A percentile compares a stretch with the other conserved stretches of the same genome.
Conservation (phyloP, 2,113 vertebrate species). For the Nothocercus nigrocapillus region DNA sequence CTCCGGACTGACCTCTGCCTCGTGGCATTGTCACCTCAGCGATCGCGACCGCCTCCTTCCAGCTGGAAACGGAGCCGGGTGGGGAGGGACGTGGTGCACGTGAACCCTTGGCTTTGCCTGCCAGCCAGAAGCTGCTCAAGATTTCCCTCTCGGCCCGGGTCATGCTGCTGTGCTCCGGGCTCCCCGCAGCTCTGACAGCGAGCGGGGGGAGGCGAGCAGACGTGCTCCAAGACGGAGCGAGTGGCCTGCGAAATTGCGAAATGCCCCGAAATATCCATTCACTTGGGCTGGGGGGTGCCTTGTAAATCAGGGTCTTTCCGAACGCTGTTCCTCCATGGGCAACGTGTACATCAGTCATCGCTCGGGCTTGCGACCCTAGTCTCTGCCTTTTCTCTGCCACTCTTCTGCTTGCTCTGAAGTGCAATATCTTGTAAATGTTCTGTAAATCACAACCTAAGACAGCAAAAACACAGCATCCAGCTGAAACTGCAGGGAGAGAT, state of each 20-base stretch:
- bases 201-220: background rate
- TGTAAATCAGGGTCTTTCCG: background rate
- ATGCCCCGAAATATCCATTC: background rate
- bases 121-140: background rate
- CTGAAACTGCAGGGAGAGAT: background rate
- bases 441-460: slow-evolving; percentile 31
- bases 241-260: background rate
- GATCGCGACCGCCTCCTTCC: background rate
- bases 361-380: background rate
- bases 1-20: background rate
- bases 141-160: background rate
- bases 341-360: accelerated
- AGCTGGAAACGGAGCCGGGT: accelerated
- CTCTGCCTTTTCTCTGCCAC: background rate
- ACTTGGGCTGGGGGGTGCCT: background rate
- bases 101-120: background rate
- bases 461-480: background rate
- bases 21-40: accelerated
- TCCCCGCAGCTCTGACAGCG: background rate
- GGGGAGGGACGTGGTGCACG: accelerated
- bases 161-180: background rate
- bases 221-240: background rate
- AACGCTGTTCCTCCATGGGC: background rate
- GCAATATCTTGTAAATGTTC: background rate
- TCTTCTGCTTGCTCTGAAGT: background rate